Evolutionary conservation across 2,888 invertebrate species (phyloP), one percentile per base, ranked within the genome.

Genomic region (Dryocosmus kuriphilus): DNA sequence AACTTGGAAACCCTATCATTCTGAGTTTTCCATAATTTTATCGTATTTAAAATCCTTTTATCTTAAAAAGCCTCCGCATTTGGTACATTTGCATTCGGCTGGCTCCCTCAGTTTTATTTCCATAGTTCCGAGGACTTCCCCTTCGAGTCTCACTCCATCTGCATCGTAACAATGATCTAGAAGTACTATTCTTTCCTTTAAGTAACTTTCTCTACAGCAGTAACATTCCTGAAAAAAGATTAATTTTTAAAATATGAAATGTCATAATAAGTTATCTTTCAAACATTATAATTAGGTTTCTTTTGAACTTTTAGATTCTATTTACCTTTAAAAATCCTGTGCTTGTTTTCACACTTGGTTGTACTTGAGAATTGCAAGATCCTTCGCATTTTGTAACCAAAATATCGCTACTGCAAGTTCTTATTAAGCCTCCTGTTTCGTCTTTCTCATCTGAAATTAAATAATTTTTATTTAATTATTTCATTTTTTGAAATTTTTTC

Each of bases 381-480:
- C 98, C 98, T 91, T 98, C 98, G 89, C 98, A 98, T 93, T 98
- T 98, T 89, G 97, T 98, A 0, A 98, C 97, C 19, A 94, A 95
- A 62, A 98, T 94, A 92, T 97, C 97, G 0, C 97, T 97, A 89
- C 96, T 97, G 89, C 98, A 98, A 19, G 97, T 97, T 88, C 98
- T 93, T 86, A 95, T 93, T 86, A 98, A 92, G 84, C 96, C 93
- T n/a, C 97, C 97, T 86, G 96, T 92, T 83, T 97, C 97, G 87
- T 97, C 96, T 88, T 96, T 97, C 91, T 98, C 97, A 92, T 98
- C 98, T 96, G 92, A 51, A 86, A 85, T 76, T 67, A 80, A 27
- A 62, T 9, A 75, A 38, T 57, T 24, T 27, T 0, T 11, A 55
- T 22, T 55, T 55, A 2, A 55, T 55, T 55, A 11, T 55, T 55